Evolutionary conservation across 2,113 vertebrate species (phyloP), one percentile per base, ranked within the genome.

Genomic region (Protobothrops flavoviridis): DNA sequence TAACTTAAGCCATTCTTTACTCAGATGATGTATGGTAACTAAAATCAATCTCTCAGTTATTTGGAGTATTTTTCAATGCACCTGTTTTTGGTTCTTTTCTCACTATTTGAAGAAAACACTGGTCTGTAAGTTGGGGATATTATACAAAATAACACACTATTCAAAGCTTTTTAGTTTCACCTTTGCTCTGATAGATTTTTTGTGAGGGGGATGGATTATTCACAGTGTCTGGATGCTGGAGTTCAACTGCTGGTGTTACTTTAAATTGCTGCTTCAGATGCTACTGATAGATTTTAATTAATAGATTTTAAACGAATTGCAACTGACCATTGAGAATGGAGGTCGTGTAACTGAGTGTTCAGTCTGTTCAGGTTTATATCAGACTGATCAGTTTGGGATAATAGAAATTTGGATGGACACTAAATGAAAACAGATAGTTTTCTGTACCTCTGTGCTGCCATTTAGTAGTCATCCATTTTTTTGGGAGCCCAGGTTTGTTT

Each of bases 241-340:
- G 90, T 90, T 52, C 26, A n/a, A 29, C 23, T 93, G 92, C 92
- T 92, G 50, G 91, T 23, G 45, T 90, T 50, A 50, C 48, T 50
- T 50, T 9, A 50, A 50, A 50, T 50, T 50, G 48, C 48, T 50
- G 48, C 48, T 50, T 50, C 48, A 50, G 48, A 50, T 50, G 48
- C 48, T 50, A 50, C 48, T 50, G 48, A 50, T 50, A 50, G 48
- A 50, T 50, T 50, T 50, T 50, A 50, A 50, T 50, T 10, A 50
- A 64, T 64, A 64, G 26, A 64, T 64, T 64, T 64, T 29, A 64
- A 64, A 29, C 4, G 3, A 64, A 29, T 64, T 64, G 61, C 61
- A 64, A 29, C 61, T 29, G 61, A 4, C 26, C 26, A 26, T 69
- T n/a, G 26, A 11, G 48, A 52, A 74, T 10, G 45, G 53, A 26